Evolutionary conservation across 2,113 vertebrate species (phyloP), one percentile per base, ranked within the genome.

Genomic region (Cavia porcellus): DNA sequence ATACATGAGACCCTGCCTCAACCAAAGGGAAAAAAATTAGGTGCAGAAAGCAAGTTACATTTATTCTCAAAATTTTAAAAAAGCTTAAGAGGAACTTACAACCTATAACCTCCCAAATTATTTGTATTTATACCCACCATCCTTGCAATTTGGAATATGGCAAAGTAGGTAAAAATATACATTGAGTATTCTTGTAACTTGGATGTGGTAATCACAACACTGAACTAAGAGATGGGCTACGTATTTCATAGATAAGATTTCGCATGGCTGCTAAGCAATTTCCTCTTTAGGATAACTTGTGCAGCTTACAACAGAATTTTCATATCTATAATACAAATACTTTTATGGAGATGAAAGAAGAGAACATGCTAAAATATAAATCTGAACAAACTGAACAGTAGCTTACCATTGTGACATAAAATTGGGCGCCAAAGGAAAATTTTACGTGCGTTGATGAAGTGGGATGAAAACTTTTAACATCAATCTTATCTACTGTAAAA

Each of bases 351-450:
- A 74, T 86, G 50, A 89, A 88, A 20, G 50, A 91, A 74, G 12
- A 92, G 3, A 89, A 95, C 17, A 70, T 30, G 88, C 72, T 88
- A 92, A 94, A 89, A 87, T 59, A 86, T 82, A 88, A 68, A 90
- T 83, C 64, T 64, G 3, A 95, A 83, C 32, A 70, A 17, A 83
- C 17, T 83, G 0, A 95, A 55, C 59, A 11, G 42, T 30, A 97
- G 95, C 98, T 98, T 98, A 99, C 98, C 98, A 99, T 98, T 96
- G 90, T 98, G 92, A 89, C 96, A 91, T 93, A 95, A 97, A 95
- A 93, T 59, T 96, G 68, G 25, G 74, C 86, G 97, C 82, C 96
- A 95, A 98, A 88, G 84, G 90, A 75, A 95, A 98, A 92, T 66
- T 66, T 97, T 97, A 98, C 57, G 42, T 62, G 92, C 0, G 87